These are phyloP conservation scores for Phrynosoma blainvillii DNA, from an alignment of 2,113 vertebrate genomes.

Conservation along the genomic window DNA sequence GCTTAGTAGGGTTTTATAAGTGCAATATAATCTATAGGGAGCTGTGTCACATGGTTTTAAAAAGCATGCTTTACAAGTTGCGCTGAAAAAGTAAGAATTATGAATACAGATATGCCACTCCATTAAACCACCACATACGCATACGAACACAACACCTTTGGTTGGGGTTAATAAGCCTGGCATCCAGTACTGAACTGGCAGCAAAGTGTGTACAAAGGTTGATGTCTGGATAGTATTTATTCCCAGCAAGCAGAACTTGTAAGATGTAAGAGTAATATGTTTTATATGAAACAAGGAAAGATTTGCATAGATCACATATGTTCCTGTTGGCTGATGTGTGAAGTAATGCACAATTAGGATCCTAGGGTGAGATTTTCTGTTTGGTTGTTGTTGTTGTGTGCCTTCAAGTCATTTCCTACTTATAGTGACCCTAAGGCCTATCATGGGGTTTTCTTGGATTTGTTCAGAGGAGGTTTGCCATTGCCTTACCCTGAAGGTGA, in stretches of 20 bases:
- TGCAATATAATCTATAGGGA: conserved; percentile 78
- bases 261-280: too few species aligned
- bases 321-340: too few species aligned
- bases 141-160: conserved; percentile 9
- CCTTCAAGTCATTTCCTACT: too few species aligned
- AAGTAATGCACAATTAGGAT: too few species aligned
- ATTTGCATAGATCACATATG: too few species aligned
- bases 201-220: background rate
- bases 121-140: conserved; percentile 57
- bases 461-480: too few species aligned
- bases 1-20: conserved; percentile 82
- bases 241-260: background rate
- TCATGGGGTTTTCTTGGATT: too few species aligned
- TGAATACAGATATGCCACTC: conserved; percentile 72
- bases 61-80: conserved; percentile 69
- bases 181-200: conserved; percentile 1
- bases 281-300: too few species aligned
- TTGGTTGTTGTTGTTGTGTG: too few species aligned
- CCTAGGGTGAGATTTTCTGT: too few species aligned
- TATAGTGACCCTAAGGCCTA: too few species aligned
- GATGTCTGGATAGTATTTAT: conserved; percentile 7
- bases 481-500: too few species aligned
- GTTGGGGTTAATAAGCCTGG: background rate
- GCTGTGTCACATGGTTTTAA: conserved; percentile 72
- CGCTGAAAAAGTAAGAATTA: conserved; percentile 64